Evolutionary conservation across 2,797 vertebrate genomes (phyloP).

Genomic region (Perodicticus potto): DNA sequence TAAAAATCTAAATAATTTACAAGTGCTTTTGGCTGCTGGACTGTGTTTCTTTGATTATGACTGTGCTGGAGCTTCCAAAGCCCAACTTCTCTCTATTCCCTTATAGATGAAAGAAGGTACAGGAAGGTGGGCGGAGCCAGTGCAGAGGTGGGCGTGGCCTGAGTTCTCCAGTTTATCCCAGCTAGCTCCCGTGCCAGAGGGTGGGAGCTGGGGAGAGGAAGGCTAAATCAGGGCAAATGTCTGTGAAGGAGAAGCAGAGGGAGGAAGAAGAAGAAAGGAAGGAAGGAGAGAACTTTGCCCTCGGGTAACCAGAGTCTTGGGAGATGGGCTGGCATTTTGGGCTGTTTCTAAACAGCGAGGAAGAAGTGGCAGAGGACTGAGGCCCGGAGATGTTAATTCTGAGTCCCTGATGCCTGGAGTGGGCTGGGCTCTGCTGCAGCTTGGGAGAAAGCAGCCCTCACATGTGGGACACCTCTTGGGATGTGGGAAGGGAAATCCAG

Average conservation of each 20-base stretch:
- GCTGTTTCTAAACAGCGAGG: neutral
- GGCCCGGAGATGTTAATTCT: neutral
- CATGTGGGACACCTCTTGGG: accelerated
- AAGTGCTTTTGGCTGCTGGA: neutral
- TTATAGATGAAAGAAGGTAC: neutral
- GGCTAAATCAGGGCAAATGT: neutral
- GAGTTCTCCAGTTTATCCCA: no score
- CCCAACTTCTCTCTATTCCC: neutral
- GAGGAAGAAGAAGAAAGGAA: neutral
- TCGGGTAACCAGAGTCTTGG: accelerated
- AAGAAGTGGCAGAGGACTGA: accelerated
- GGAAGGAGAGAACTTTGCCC: neutral
- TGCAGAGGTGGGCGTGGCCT: neutral
- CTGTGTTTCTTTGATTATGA: neutral
- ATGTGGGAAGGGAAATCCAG: neutral
- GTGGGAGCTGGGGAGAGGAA: neutral
- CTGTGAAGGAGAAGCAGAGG: neutral
- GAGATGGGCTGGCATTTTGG: neutral
- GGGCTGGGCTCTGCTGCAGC: neutral
- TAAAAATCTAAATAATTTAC: neutral
- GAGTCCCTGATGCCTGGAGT: neutral
- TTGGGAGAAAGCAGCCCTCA: neutral
- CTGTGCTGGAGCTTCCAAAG: neutral
- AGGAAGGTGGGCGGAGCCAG: neutral
- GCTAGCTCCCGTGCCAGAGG: neutral